phyloP scores from a whole-genome alignment of 2,888 invertebrate species.

The Kryphioiulus occultus region DNA sequence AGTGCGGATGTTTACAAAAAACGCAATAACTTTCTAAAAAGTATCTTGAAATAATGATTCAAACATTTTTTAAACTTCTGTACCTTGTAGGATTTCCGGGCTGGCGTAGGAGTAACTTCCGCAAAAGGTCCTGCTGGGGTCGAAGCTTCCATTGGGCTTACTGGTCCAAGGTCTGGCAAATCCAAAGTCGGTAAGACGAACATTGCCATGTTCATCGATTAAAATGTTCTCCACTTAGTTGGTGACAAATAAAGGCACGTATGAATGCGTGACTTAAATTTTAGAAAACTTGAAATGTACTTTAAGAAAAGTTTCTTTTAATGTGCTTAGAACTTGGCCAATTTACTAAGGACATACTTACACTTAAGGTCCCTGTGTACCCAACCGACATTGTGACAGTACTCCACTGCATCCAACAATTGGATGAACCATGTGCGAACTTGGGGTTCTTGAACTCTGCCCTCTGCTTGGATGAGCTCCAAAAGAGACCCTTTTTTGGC shows the following conservation, averaged over 20 bases:
- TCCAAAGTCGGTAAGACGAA: slow-evolving; percentile 21
- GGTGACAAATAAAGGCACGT: no score
- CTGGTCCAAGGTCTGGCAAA: neutral
- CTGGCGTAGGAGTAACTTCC: slow-evolving; percentile 37
- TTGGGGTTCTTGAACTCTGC: neutral
- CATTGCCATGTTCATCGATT: neutral
- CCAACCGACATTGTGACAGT: slow-evolving; percentile 26
- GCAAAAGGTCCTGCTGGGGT: neutral
- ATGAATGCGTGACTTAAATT: no score
- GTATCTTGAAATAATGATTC: no score
- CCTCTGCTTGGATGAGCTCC: neutral
- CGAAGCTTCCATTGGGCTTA: neutral
- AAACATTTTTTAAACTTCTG: neutral
- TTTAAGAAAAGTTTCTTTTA: no score
- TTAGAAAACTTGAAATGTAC: no score
- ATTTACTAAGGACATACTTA: no score
- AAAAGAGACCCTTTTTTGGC: slow-evolving; percentile 3
- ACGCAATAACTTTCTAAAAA: no score
- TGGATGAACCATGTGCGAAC: slow-evolving; percentile 3
- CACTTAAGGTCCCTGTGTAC: slow-evolving; percentile 43
- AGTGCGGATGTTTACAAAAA: no score
- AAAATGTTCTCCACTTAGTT: neutral
- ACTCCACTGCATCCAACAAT: slow-evolving; percentile 41
- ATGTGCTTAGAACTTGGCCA: no score
- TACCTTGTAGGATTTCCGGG: slow-evolving; percentile 20